Evolutionary conservation across 2,113 vertebrate species (phyloP).

Genomic region (human): DNA sequence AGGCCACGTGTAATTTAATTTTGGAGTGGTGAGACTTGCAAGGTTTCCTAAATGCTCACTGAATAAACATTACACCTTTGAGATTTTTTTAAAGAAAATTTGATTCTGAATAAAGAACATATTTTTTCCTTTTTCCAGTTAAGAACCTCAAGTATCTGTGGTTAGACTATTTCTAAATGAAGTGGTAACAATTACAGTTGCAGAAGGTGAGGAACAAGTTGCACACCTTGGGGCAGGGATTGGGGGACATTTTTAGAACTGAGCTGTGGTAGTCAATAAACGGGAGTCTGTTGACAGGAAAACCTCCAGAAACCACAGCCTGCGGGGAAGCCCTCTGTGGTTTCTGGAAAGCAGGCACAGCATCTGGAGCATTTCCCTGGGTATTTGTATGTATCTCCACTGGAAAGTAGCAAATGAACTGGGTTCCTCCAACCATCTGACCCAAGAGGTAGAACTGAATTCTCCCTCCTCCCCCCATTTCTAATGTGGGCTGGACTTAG

Average conservation of each 20-base stretch:
- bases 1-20: slow-evolving; percentile 38
- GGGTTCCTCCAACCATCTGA: not conserved
- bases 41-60: not conserved
- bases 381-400: not conserved
- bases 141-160: not conserved
- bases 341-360: not conserved
- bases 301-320: not conserved
- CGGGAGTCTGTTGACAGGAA: not conserved
- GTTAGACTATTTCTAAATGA: not conserved
- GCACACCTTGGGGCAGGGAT: not conserved
- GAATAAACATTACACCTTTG: slow-evolving; percentile 46
- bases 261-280: not conserved
- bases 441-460: not conserved
- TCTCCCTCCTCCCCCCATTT: not conserved
- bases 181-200: not conserved
- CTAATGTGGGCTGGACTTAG: not conserved
- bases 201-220: not conserved
- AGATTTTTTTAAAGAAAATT: not conserved
- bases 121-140: not conserved
- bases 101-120: not conserved
- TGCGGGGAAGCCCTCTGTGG: not conserved
- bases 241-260: not conserved
- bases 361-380: not conserved
- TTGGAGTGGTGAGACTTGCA: slow-evolving; percentile 20
- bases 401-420: not conserved